phyloP scores from a whole-genome alignment of 2,888 invertebrate species.

The Muschampia plurimacula region DNA sequence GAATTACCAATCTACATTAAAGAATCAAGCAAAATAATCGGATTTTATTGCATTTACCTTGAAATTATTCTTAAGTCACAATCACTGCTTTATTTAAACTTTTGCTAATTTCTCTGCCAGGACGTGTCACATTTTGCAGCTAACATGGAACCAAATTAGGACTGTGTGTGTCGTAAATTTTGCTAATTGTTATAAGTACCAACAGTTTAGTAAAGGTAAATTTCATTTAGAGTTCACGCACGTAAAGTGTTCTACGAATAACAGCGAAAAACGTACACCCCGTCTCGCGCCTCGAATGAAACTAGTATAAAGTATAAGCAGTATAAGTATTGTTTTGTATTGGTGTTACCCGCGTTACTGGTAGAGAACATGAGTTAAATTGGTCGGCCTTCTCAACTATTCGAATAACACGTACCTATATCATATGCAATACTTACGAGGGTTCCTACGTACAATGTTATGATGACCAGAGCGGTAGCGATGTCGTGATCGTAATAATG shows the following conservation, averaged over 20 bases:
- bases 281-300: slow-evolving; percentile 42
- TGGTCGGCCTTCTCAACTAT: slow-evolving; percentile 8
- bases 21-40: neutral
- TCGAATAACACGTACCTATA: no score
- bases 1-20: neutral
- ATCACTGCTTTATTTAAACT: slow-evolving; percentile 24
- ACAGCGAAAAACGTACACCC: slow-evolving; percentile 48
- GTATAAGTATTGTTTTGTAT: slow-evolving; percentile 48
- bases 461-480: neutral
- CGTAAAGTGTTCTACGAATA: slow-evolving; percentile 45
- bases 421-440: neutral
- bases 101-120: slow-evolving; percentile 7
- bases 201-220: slow-evolving; percentile 40
- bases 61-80: slow-evolving; percentile 29
- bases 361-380: slow-evolving; percentile 15
- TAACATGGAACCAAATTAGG: neutral
- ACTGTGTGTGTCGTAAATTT: slow-evolving; percentile 9
- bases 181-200: slow-evolving; percentile 16
- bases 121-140: slow-evolving; percentile 32
- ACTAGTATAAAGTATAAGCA: slow-evolving; percentile 9
- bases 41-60: slow-evolving; percentile 31
- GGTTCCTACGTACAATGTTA: neutral
- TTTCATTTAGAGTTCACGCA: slow-evolving; percentile 46
- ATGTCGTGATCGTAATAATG: neutral
- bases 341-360: slow-evolving; percentile 37